Evolutionary conservation across 2,797 vertebrate genomes (phyloP).

Genomic region (Petrocephalus schoutedeni): DNA sequence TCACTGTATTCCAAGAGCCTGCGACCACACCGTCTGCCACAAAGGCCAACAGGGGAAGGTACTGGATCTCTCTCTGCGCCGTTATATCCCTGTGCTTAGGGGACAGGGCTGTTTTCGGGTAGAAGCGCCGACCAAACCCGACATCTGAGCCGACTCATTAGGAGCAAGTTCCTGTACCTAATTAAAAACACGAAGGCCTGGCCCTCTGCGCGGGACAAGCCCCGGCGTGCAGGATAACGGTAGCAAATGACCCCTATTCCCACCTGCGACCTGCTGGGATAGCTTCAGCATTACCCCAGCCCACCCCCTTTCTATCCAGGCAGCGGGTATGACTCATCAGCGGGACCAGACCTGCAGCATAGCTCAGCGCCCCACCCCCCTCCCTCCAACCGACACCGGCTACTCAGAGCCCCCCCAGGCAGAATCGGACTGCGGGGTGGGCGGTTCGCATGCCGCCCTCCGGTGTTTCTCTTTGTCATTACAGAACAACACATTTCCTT

Average conservation of each 20-base stretch:
- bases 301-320: not conserved
- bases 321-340: not conserved
- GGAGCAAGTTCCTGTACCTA: constrained; percentile 36
- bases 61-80: not conserved
- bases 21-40: too few species aligned
- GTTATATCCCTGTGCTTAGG: not conserved
- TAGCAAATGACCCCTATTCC: constrained; percentile 44
- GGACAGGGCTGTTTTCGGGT: not conserved
- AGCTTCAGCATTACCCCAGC: not conserved
- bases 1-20: not conserved
- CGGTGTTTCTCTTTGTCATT: constrained; percentile 66
- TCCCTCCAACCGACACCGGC: not conserved
- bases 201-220: constrained; percentile 19
- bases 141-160: constrained; percentile 40
- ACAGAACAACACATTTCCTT: constrained; percentile 57
- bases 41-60: not conserved
- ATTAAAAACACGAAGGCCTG: constrained; percentile 31
- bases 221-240: constrained; percentile 23
- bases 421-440: constrained; percentile 1
- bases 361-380: not conserved
- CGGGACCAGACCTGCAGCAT: not conserved
- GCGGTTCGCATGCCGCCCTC: constrained; percentile 52
- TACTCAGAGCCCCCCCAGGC: constrained; percentile 33
- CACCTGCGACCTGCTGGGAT: constrained; percentile 25
- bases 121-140: not conserved